These are phyloP conservation scores for Plutomurus gul DNA, from an alignment of 1,140 invertebrate species.

Conservation along the genomic window DNA sequence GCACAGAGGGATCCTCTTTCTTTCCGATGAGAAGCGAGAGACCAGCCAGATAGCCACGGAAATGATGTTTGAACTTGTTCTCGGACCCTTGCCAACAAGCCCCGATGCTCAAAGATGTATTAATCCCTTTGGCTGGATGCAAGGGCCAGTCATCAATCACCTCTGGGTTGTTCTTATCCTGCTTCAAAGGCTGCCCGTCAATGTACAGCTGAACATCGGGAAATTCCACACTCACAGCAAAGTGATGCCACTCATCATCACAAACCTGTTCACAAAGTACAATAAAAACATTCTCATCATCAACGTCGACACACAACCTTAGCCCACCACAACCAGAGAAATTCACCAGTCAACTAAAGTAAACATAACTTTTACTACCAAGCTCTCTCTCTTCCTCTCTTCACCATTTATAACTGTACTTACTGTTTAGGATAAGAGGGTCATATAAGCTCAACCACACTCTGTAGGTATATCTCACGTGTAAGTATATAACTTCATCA, in stretches of 20 bases:
- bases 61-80: conserved; percentile 82
- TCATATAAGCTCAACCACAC: too few relatives aligned
- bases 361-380: conserved; percentile 10
- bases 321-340: background rate
- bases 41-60: conserved; percentile 85
- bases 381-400: background rate
- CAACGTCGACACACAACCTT: background rate
- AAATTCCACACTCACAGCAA: conserved; percentile 88
- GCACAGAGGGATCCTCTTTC: conserved; percentile 68
- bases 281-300: background rate
- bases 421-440: background rate
- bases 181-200: conserved; percentile 82
- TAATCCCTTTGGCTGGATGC: conserved; percentile 89
- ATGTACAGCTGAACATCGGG: conserved; percentile 85
- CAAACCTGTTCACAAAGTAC: conserved; percentile 77
- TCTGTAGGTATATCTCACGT: too few relatives aligned
- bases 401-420: background rate
- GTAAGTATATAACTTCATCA: too few relatives aligned
- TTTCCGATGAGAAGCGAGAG: conserved; percentile 76
- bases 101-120: conserved; percentile 91
- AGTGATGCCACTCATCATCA: conserved; percentile 99
- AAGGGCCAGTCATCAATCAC: conserved; percentile 99
- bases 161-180: conserved; percentile 86
- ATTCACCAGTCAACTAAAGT: background rate
- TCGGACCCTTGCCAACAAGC: conserved; percentile 96